Conservation (phyloP, 2,113 vertebrate species). For the Anarrhichthys ocellatus region DNA sequence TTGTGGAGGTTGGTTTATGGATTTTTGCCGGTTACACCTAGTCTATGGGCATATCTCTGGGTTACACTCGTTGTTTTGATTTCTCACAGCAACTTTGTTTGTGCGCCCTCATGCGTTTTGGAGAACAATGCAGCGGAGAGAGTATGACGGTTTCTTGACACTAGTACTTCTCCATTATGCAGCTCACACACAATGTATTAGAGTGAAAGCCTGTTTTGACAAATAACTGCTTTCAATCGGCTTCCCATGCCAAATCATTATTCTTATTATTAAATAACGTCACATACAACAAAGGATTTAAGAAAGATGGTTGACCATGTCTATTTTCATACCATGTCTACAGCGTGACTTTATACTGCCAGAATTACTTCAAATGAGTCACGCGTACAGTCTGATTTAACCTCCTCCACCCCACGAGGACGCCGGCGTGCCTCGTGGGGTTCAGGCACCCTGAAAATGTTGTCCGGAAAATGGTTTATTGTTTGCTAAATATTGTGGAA, state of each 20-base stretch:
- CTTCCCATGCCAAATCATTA: constrained; percentile 13
- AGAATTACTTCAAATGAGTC: neutral
- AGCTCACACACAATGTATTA: constrained; percentile 11
- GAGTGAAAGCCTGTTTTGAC: neutral
- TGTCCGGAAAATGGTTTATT: no score
- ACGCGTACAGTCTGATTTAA: neutral
- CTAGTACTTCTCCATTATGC: neutral
- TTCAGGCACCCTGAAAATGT: no score
- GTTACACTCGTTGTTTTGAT: no score
- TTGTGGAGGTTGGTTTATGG: no score
- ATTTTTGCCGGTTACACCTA: no score
- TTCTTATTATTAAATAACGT: constrained; percentile 22
- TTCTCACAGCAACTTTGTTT: no score
- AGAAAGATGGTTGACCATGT: constrained; percentile 1
- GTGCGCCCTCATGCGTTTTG: no score
- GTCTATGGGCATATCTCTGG: no score
- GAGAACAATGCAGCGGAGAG: no score
- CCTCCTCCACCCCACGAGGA: no score
- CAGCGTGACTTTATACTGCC: neutral
- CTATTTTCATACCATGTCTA: neutral
- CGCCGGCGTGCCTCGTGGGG: no score
- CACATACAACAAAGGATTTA: constrained; percentile 12
- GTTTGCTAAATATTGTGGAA: no score
- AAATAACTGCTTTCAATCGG: constrained; percentile 27
- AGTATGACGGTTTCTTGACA: neutral